phyloP scores from a whole-genome alignment of 1,140 invertebrate species.

The Drosophila kikkawai region DNA sequence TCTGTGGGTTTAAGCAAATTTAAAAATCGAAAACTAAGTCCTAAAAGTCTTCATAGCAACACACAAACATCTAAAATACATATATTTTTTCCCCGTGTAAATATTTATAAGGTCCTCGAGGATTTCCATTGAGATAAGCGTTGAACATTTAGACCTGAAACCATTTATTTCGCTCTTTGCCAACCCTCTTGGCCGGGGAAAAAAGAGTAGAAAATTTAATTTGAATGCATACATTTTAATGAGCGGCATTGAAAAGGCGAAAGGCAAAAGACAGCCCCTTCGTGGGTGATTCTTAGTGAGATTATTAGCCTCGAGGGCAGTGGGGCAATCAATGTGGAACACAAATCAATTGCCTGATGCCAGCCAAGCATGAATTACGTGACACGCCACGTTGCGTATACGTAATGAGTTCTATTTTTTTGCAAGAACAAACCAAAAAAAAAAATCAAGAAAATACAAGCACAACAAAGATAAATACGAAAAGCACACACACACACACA shows the following conservation, averaged over 20 bases:
- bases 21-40: background rate
- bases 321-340: slow-evolving; percentile 53
- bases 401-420: slow-evolving; percentile 72
- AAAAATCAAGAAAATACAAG: background rate
- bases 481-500: slow-evolving; percentile 38
- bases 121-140: slow-evolving; percentile 80
- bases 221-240: slow-evolving; percentile 58
- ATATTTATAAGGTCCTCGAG: slow-evolving; percentile 80
- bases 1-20: background rate
- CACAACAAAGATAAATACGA: slow-evolving; percentile 60
- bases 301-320: slow-evolving; percentile 42
- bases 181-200: slow-evolving; percentile 20
- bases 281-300: slow-evolving; percentile 8
- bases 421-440: slow-evolving; percentile 12
- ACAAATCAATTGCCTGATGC: slow-evolving; percentile 71
- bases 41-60: no score
- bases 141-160: slow-evolving; percentile 61
- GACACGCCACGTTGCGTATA: slow-evolving; percentile 72
- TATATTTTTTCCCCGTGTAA: slow-evolving; percentile 21
- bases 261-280: background rate
- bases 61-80: no score
- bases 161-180: slow-evolving; percentile 54
- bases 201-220: slow-evolving; percentile 62
- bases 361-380: slow-evolving; percentile 71
- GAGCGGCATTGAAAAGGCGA: slow-evolving; percentile 13